Percentiles rank a stretch among this genome's conserved stretches.
Conservation (phyloP, 2,797 vertebrate genomes). For the Carduelis carduelis region DNA sequence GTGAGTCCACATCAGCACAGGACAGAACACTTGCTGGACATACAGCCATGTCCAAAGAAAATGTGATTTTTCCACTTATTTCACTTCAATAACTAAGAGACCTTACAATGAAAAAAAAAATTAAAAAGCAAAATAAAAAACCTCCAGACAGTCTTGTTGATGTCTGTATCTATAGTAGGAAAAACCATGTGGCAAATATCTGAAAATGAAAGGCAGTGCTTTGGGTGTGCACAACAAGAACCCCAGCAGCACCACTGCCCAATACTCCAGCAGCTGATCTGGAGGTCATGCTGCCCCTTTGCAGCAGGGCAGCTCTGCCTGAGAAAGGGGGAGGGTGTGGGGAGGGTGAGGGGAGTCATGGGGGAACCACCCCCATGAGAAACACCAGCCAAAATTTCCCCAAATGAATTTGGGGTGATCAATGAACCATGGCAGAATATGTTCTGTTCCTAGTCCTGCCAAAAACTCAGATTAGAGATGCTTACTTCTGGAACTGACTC, state of each 20-base stretch:
- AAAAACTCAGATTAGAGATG: background rate
- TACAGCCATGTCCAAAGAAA: background rate
- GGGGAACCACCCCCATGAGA: background rate
- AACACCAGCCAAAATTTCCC: background rate
- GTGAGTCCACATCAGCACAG: background rate
- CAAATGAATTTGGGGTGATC: background rate
- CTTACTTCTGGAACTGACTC: background rate
- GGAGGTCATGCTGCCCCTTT: background rate
- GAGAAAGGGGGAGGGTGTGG: background rate
- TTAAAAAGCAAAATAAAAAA: background rate
- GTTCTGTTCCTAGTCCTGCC: background rate
- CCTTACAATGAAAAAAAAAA: background rate
- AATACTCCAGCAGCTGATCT: background rate
- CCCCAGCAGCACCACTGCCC: background rate
- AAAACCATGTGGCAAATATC: background rate
- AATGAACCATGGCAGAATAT: background rate
- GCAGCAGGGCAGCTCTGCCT: background rate
- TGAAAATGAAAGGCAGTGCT: background rate
- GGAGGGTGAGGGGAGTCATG: background rate
- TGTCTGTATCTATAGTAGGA: background rate
- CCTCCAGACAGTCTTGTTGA: fast-evolving
- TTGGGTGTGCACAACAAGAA: background rate
- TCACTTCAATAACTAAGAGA: background rate
- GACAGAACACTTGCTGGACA: background rate
- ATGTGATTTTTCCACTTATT: background rate